Evolutionary conservation across 1,140 invertebrate species (phyloP).

Genomic region (Drosophila lacteicornis): DNA sequence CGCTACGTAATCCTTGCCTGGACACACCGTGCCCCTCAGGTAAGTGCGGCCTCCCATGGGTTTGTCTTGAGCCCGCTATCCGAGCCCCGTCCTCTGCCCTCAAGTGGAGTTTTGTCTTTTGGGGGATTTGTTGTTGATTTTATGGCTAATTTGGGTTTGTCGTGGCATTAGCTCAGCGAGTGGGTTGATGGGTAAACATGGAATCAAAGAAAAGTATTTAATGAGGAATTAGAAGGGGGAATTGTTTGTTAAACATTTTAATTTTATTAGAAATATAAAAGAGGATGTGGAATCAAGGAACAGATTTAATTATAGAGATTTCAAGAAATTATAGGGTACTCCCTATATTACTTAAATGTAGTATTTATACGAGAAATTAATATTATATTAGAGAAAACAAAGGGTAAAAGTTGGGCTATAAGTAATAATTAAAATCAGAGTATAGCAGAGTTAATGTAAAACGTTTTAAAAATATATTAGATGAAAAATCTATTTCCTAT

Average conservation of each 20-base stretch:
- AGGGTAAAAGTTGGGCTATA: too few species aligned
- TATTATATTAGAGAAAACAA: too few species aligned
- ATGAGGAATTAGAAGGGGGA: background rate
- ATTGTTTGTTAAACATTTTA: background rate
- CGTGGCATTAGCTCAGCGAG: constrained; percentile 33
- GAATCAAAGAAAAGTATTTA: background rate
- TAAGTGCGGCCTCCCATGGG: constrained; percentile 74
- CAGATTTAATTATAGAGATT: too few species aligned
- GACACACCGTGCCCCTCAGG: constrained; percentile 90
- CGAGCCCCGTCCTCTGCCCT: constrained; percentile 13
- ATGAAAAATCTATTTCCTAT: too few species aligned
- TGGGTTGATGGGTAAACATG: constrained; percentile 28
- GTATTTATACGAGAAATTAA: too few species aligned
- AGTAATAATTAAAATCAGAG: too few species aligned
- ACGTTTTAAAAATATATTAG: too few species aligned
- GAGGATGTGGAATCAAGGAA: background rate
- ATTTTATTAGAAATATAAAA: background rate
- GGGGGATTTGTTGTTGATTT: constrained; percentile 36
- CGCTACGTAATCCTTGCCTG: constrained; percentile 89
- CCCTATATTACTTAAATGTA: too few species aligned
- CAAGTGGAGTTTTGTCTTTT: constrained; percentile 52
- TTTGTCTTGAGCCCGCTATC: constrained; percentile 46
- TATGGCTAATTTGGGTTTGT: constrained; percentile 73
- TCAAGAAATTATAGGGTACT: background rate
- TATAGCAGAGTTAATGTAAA: too few species aligned